Conservation (phyloP, 1,140 invertebrate genomes). For the Anagrus nilaparvatae region DNA sequence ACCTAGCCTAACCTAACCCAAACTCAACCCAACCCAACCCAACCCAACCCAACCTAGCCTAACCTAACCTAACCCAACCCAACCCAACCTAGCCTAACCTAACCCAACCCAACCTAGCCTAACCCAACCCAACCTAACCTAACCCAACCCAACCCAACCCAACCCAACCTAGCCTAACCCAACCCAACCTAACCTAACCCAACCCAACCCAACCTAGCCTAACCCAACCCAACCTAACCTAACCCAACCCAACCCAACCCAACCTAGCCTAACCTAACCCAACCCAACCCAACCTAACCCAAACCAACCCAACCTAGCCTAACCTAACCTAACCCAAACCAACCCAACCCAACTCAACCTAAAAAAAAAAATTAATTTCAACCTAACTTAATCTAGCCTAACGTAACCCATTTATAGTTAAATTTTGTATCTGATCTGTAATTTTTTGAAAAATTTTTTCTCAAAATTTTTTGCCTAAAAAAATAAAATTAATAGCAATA, state of each 20-base stretch:
- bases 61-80: slow-evolving; percentile 2
- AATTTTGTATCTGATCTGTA: too few species aligned
- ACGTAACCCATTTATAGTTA: too few species aligned
- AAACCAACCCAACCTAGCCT: too few species aligned
- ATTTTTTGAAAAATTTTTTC: too few species aligned
- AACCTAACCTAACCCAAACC: too few species aligned
- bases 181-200: slow-evolving; percentile 25
- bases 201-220: slow-evolving; percentile 23
- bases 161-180: slow-evolving; percentile 20
- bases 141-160: slow-evolving; percentile 22
- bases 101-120: background rate
- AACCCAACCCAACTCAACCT: too few species aligned
- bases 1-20: slow-evolving; percentile 24
- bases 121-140: slow-evolving; percentile 17
- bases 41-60: slow-evolving; percentile 7
- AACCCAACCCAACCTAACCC: slow-evolving; percentile 1
- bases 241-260: slow-evolving; percentile 12
- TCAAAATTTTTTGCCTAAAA: too few species aligned
- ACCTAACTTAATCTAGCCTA: too few species aligned
- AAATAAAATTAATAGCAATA: too few species aligned
- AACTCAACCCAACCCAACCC: slow-evolving; percentile 25
- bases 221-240: slow-evolving; percentile 13
- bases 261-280: background rate
- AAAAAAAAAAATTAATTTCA: too few species aligned
- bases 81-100: slow-evolving; percentile 1